A percentile compares a stretch with the other conserved stretches of the same genome.
Evolutionary conservation across 2,888 invertebrate genomes (phyloP).

Genomic region (Drosophila robusta): DNA sequence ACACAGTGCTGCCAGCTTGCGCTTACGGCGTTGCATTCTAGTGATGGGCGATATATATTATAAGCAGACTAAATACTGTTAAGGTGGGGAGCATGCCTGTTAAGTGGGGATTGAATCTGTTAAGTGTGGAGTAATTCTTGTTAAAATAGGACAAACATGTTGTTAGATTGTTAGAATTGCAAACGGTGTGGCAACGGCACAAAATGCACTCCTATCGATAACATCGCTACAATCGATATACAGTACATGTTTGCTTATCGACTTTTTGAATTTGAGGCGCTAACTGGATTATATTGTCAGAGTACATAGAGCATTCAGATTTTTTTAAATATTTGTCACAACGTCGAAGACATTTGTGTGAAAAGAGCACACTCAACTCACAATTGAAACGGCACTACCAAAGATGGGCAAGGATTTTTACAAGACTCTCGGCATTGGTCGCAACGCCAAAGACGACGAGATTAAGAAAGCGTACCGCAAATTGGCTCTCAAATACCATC

Average conservation of each 20-base stretch:
- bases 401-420: constrained; percentile 99
- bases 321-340: constrained; percentile 1
- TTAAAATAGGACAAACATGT: neutral
- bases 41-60: constrained; percentile 42
- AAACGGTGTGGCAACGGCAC: neutral
- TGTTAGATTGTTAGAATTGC: neutral
- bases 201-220: neutral
- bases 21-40: constrained; percentile 64
- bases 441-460: constrained; percentile 96
- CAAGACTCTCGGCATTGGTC: constrained; percentile 93
- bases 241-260: neutral
- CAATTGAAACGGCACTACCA: neutral
- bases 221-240: neutral
- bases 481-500: constrained; percentile 98
- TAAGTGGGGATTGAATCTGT: constrained; percentile 13
- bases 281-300: neutral
- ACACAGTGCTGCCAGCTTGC: constrained; percentile 75
- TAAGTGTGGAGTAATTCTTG: constrained; percentile 17
- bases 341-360: constrained; percentile 5
- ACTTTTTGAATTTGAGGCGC: neutral
- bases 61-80: constrained; percentile 21
- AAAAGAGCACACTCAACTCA: constrained; percentile 1
- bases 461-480: constrained; percentile 98
- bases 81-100: constrained; percentile 23
- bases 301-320: neutral